Evolutionary conservation across 2,797 vertebrate genomes (phyloP).

Genomic region (Saguinus oedipus): DNA sequence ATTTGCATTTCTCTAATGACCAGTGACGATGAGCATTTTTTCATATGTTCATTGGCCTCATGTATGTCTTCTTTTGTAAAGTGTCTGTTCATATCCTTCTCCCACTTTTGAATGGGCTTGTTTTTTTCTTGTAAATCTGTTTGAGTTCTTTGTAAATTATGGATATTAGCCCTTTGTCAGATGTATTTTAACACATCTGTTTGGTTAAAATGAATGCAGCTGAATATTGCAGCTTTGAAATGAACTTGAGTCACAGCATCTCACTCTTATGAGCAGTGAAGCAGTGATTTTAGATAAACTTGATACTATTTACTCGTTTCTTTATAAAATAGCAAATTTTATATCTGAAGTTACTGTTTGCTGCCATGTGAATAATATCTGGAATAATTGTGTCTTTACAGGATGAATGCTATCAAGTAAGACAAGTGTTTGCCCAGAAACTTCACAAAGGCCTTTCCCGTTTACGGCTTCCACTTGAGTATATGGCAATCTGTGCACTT

Average conservation of each 20-base stretch:
- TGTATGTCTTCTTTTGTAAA: no score
- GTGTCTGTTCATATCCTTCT: no score
- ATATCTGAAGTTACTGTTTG: not conserved
- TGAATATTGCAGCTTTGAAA: not conserved
- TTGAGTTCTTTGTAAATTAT: no score
- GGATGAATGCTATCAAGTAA: slow-evolving; percentile 99
- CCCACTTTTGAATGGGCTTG: no score
- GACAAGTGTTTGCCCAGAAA: slow-evolving; percentile 98
- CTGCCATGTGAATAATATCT: not conserved
- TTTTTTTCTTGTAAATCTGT: no score
- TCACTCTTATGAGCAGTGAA: not conserved
- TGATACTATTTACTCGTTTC: slow-evolving; percentile 16
- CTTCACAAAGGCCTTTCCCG: slow-evolving; percentile 96
- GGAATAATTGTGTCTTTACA: slow-evolving; percentile 72
- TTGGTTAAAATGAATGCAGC: no score
- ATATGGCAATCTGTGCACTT: slow-evolving; percentile 97
- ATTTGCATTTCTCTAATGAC: no score
- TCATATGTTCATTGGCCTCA: no score
- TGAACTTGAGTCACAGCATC: not conserved
- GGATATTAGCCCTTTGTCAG: no score
- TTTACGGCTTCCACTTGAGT: slow-evolving; percentile 95
- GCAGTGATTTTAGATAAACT: not conserved
- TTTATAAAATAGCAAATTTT: not conserved
- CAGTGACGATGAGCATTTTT: no score
- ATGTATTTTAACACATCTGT: not conserved